phyloP scores from a whole-genome alignment of 1,140 invertebrate species.

The Sinella curviseta region DNA sequence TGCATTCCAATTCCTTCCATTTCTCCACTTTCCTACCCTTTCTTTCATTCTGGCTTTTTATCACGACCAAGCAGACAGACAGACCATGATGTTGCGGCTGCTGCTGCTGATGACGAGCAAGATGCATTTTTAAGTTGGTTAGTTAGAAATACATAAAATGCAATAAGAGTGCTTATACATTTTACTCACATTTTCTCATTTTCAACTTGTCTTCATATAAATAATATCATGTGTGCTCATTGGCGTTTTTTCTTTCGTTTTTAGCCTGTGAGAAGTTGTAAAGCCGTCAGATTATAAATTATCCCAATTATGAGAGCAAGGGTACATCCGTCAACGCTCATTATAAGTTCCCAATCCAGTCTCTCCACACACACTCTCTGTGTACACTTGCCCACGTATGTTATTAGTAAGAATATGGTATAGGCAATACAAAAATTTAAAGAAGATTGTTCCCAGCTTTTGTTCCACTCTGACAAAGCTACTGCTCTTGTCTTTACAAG shows the following conservation, averaged over 20 bases:
- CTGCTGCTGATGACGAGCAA: background rate
- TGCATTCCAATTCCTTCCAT: background rate
- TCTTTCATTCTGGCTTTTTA: background rate
- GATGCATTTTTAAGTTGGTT: background rate
- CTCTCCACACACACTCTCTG: background rate
- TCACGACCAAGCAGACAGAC: background rate
- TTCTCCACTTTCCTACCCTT: background rate
- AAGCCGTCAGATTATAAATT: constrained; percentile 42
- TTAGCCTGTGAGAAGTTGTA: constrained; percentile 27
- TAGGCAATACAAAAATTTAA: too few relatives aligned
- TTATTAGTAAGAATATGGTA: too few relatives aligned
- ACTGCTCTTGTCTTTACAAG: too few relatives aligned
- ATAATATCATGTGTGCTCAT: background rate
- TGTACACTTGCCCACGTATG: background rate
- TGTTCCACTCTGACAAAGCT: too few relatives aligned
- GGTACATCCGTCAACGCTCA: constrained; percentile 38
- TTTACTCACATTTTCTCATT: background rate
- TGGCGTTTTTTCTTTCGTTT: background rate
- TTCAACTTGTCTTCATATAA: constrained; percentile 2
- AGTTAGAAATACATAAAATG: background rate
- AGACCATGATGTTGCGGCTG: too few relatives aligned
- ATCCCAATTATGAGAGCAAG: constrained; percentile 42
- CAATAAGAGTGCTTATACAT: background rate
- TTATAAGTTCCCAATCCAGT: constrained; percentile 27
- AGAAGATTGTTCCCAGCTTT: too few relatives aligned